A percentile compares a stretch with the other conserved stretches of the same genome.
phyloP scores from a whole-genome alignment of 2,113 vertebrate genomes.

The Geococcyx californianus region DNA sequence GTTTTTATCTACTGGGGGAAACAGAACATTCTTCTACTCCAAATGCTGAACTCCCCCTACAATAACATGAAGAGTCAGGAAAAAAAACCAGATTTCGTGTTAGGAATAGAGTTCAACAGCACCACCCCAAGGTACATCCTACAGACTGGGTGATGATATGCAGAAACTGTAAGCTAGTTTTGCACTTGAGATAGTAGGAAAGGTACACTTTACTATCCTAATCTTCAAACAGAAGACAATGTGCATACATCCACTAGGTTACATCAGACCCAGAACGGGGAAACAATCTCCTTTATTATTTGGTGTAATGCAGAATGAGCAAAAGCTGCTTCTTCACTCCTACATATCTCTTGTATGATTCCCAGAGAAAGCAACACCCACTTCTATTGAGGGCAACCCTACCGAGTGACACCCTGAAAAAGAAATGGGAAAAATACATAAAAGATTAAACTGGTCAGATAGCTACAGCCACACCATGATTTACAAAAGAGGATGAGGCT shows the following conservation, averaged over 20 bases:
- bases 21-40: not conserved
- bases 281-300: not conserved
- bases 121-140: not conserved
- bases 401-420: not conserved
- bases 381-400: not conserved
- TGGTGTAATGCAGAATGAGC: not conserved
- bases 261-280: not conserved
- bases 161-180: not conserved
- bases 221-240: not conserved
- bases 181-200: not conserved
- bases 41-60: not conserved
- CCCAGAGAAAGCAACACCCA: not conserved
- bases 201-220: not conserved
- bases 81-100: not conserved
- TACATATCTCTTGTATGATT: not conserved
- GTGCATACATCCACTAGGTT: accelerated
- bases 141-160: not conserved
- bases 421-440: not conserved
- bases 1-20: not conserved
- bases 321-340: not conserved
- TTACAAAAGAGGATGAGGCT: not conserved
- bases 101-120: not conserved
- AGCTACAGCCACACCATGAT: not conserved
- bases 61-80: not conserved
- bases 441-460: not conserved